Evolutionary conservation across 2,888 invertebrate species (phyloP).

Genomic region (Perizoma flavofasciatum): DNA sequence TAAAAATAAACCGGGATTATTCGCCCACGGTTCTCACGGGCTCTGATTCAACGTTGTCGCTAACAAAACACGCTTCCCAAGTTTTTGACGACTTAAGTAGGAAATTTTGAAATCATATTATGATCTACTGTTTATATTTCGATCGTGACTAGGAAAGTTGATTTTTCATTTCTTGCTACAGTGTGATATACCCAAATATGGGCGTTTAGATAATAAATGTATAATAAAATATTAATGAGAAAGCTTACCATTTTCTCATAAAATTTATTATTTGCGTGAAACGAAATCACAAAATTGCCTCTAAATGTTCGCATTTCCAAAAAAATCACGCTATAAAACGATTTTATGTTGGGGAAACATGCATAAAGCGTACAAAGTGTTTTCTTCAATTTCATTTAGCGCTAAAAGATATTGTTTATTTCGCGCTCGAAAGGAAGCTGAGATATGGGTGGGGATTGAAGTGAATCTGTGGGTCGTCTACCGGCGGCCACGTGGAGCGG

Average conservation of each 20-base stretch:
- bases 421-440: constrained; percentile 32
- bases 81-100: constrained; percentile 46
- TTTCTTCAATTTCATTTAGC: constrained; percentile 49
- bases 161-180: no score
- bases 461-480: constrained; percentile 30
- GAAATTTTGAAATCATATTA: no score
- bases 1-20: constrained; percentile 67
- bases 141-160: no score
- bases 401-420: constrained; percentile 57
- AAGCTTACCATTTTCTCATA: constrained; percentile 2
- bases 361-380: constrained; percentile 45
- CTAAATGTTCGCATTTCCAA: constrained; percentile 24
- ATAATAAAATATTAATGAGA: neutral
- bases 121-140: no score
- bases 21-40: constrained; percentile 60
- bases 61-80: constrained; percentile 58
- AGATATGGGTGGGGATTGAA: constrained; percentile 28
- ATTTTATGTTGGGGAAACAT: constrained; percentile 48
- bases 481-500: constrained; percentile 37
- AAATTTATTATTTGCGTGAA: constrained; percentile 14
- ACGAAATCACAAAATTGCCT: constrained; percentile 20
- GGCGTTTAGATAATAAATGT: neutral
- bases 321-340: constrained; percentile 33
- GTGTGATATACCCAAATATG: constrained; percentile 1
- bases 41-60: constrained; percentile 60